Conservation (phyloP, 2,797 vertebrate genomes). For the Pseudochirops corinnae region DNA sequence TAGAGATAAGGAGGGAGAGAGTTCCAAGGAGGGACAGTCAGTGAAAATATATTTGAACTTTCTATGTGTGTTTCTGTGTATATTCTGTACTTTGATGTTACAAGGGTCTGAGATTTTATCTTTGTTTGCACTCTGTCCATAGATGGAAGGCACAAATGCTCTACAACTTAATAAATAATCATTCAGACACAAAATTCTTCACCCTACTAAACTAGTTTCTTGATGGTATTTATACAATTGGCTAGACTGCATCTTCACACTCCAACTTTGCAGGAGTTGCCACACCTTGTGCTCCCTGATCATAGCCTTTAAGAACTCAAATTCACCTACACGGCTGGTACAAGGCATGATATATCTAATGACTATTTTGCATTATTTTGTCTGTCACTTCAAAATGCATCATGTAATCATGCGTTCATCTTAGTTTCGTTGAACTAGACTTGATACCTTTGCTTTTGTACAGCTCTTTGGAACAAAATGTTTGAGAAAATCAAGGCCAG, state of each 20-base stretch:
- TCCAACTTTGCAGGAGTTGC: background rate
- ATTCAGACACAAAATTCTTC: background rate
- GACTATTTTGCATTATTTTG: background rate
- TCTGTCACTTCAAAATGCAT: background rate
- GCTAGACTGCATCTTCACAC: background rate
- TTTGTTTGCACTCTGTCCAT: background rate
- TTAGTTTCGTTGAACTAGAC: background rate
- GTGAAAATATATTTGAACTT: background rate
- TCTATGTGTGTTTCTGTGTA: background rate
- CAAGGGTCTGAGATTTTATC: background rate
- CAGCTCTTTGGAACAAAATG: background rate
- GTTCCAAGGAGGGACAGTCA: background rate
- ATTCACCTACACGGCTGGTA: background rate
- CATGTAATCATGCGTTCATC: background rate
- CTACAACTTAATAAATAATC: background rate
- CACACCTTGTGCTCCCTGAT: background rate
- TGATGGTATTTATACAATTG: background rate
- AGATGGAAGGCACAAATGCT: background rate
- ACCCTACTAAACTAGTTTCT: background rate
- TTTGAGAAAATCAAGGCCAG: background rate
- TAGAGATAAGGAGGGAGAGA: background rate
- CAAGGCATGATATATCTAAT: background rate
- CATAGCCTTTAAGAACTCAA: background rate
- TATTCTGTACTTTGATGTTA: background rate
- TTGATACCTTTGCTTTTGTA: background rate